Evolutionary conservation across 2,797 vertebrate species (phyloP), one percentile per base, ranked within the genome.

Genomic region (Columba guinea): DNA sequence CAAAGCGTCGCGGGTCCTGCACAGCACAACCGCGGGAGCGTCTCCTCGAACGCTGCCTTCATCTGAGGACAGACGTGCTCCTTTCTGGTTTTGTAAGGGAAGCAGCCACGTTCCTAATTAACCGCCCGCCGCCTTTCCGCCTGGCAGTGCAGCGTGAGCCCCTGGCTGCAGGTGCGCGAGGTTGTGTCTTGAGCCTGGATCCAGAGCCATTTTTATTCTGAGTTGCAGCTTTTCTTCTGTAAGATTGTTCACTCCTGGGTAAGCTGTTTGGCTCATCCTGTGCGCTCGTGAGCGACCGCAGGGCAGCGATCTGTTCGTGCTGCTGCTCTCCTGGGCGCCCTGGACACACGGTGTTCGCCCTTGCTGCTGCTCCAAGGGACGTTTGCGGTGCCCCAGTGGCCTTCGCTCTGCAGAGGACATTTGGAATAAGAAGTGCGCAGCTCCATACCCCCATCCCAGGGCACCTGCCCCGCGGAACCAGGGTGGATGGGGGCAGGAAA

Each of bases 111-210:
- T 84, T 78, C 24, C 30, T 41, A 20, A 24, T 37, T 28, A 77
- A 11, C 48, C n/a, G n/a, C n/a, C n/a, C n/a, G 4, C 13, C 1
- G 0, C 26, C 22, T 48, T 22, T 68, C 65, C 41, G n/a, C 41
- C 58, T 8, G 13, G 30, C 21, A 7, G 26, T 27, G 20, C 5
- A 5, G 0, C 1, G 15, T 0, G 1, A 49, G 23, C 26, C 49
- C 30, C 41, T 59, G 77, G 13, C 39, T 37, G 82, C 35, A 55
- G 44, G 68, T 64, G 60, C 67, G 51, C 16, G 62, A 82, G 64
- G 48, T 34, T 49, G 44, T 67, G 23, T 64, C 56, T 53, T 4
- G 69, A 53, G 39, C 14, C 59, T 68, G 9, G 17, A 13, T 21
- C 48, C 34, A 64, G 52, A 58, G 8, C 20, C 30, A 2, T 7